Evolutionary conservation across 1,140 invertebrate species (phyloP), one percentile per base, ranked within the genome.

Genomic region (Lucilia sericata): DNA sequence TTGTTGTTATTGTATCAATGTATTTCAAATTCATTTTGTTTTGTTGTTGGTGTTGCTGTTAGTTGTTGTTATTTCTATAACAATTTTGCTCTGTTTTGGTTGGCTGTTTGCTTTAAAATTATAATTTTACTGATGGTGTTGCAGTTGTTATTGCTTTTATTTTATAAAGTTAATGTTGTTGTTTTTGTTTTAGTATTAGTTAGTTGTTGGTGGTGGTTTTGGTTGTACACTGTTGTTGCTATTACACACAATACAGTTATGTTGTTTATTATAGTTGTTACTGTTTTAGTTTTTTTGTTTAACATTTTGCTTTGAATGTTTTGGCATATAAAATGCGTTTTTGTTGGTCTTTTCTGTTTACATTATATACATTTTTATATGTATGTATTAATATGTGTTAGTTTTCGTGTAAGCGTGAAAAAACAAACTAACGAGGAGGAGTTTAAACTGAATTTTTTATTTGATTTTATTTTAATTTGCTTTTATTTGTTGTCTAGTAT

Each of bases 231-330:
- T 82, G 51, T 17, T 82, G 49, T 51, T 49, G 42, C 51, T 55
- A 78, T 36, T 78, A 78, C 75, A 78, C 81, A 82, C 21, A 55
- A 60, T 82, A 82, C 81, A 83, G 82, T 83, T 83, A 49, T 51
- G 14, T 80, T 49, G n/a, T 10, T 49, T 80, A 21, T 49, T 51
- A 17, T n/a, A 36, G 5, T 47, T 78, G 34, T 47, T 78, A 42
- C 17, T n/a, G 75, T 78, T 78, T 42, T 30, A 2, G 3, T 78
- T 47, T 30, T 30, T 30, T 30, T 30, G 1, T 30, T 19, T 42
- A 49, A 49, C 25, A 34, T 30, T 30, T 42, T 70, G 7, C 10
- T 70, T n/a, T 70, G 21, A 5, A 5, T 1, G 19, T 25, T 60
- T 60, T 70, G 10, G n/a, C 19, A 7, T 70, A 70, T 60, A n/a